phyloP scores from a whole-genome alignment of 1,140 invertebrate genomes.

The Drosophila prosaltans region DNA sequence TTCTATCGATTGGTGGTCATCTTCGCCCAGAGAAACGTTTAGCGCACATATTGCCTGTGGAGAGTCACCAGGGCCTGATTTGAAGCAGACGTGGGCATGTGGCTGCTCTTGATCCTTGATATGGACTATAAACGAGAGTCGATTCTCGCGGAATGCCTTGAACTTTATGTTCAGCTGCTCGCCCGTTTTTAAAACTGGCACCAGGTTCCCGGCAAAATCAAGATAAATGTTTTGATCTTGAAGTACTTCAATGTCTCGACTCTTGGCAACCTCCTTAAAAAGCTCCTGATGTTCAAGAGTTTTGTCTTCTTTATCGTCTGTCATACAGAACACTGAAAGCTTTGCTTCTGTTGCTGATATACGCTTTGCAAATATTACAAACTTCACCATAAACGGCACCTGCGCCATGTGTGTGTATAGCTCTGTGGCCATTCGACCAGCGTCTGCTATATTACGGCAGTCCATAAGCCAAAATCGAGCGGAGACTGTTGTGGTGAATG shows the following conservation, averaged over 20 bases:
- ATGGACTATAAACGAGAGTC: constrained; percentile 95
- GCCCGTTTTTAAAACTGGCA: constrained; percentile 98
- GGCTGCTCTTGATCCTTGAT: constrained; percentile 92
- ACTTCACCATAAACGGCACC: constrained; percentile 98
- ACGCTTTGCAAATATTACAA: constrained; percentile 97
- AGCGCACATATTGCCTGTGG: constrained; percentile 98
- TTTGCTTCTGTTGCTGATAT: constrained; percentile 96
- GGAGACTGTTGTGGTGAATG: constrained; percentile 99
- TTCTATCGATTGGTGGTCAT: neutral
- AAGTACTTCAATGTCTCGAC: constrained; percentile 98
- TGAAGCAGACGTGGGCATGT: constrained; percentile 96
- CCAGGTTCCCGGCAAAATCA: constrained; percentile 98
- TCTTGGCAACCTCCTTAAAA: constrained; percentile 98
- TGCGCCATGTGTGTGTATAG: constrained; percentile 95
- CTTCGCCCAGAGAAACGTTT: constrained; percentile 93
- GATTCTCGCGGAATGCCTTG: constrained; percentile 97
- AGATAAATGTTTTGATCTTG: constrained; percentile 97
- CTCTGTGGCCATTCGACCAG: constrained; percentile 99
- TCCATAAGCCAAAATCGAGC: constrained; percentile 99
- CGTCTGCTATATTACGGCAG: constrained; percentile 97
- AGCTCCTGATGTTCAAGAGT: constrained; percentile 98
- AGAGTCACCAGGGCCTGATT: constrained; percentile 92
- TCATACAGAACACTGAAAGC: constrained; percentile 98
- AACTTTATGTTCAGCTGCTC: constrained; percentile 97
- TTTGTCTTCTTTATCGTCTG: constrained; percentile 99